Conservation (phyloP, 2,888 invertebrate genomes). For the Microplitis manilae region DNA sequence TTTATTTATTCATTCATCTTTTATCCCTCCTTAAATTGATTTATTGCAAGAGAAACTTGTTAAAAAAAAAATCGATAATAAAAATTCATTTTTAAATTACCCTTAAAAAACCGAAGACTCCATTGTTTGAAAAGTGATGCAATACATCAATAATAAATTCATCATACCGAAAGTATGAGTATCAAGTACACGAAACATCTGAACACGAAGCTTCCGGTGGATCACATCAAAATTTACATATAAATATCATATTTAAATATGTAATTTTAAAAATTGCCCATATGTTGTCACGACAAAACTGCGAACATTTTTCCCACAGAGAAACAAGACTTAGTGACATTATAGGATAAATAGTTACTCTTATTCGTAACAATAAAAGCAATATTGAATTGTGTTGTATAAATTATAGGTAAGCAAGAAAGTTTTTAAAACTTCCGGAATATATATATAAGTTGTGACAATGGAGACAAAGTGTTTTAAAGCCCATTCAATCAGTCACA, state of each 20-base stretch:
- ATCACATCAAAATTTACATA: too few relatives aligned
- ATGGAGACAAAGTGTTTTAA: neutral
- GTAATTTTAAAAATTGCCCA: neutral
- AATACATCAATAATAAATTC: too few relatives aligned
- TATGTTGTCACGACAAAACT: neutral
- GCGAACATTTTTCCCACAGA: neutral
- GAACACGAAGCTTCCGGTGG: too few relatives aligned
- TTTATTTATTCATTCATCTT: neutral
- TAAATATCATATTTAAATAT: neutral
- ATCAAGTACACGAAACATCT: too few relatives aligned
- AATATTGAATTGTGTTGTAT: slow-evolving; percentile 5
- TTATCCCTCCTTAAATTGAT: neutral
- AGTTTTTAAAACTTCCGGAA: neutral
- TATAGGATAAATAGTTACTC: neutral
- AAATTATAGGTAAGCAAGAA: neutral
- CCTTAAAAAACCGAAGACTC: too few relatives aligned
- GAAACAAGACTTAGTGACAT: neutral
- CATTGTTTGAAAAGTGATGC: too few relatives aligned
- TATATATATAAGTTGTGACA: neutral
- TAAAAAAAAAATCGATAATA: neutral
- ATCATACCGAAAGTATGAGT: too few relatives aligned
- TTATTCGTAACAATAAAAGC: neutral
- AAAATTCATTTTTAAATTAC: too few relatives aligned
- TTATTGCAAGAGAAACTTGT: neutral
- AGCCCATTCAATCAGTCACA: slow-evolving; percentile 11